Base-by-base conservation (phyloP, 2,113 vertebrate species). In the Pseudopipra pipra region DNA sequence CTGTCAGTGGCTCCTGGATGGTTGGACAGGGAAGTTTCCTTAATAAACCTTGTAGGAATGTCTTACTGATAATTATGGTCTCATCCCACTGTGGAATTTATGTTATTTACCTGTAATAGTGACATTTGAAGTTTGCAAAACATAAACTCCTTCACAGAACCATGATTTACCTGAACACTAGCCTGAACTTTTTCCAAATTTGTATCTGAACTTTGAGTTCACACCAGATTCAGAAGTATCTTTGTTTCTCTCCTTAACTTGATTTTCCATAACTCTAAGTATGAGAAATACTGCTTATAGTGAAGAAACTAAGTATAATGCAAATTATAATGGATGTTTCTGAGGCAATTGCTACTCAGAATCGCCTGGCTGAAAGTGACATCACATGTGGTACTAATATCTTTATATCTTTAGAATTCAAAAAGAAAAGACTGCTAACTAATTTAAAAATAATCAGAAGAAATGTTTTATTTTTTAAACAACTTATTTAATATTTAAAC, bases 401-500 rank as follows among this genome's bases (percentile, higher is more conserved):
- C 10, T 84, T 92, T 33, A 49, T 39, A 74, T n/a, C 10, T 82
- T 91, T 66, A 73, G 35, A 72, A 87, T 33, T 59, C 5, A 83
- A 66, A 73, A 84, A 66, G 2, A 67, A 91, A 66, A 33, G 7
- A 27, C 16, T 81, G 39, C 16, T 95, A 87, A 90, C 90, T 75
- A 63, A 21, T 41, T 75, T 2, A 3, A 70, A 76, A 56, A 35
- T 20, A 56, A 92, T 93, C 66, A 83, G 58, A 90, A 86, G 19
- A 78, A 91, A 28, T 88, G 27, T 46, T 96, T 87, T 90, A 94
- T 91, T 95, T 97, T 97, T 97, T 97, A 96, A 97, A 92, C 20
- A 82, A 90, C n/a, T 41, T 77, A 10, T 94, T 97, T 95, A 96
- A 97, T 91, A 70, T 96, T 97, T 96, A 96, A 97, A 92, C 35